Evolutionary conservation across 2,113 vertebrate genomes (phyloP), one percentile per base, ranked within the genome.

Genomic region (Heterotilapia buettikoferi): DNA sequence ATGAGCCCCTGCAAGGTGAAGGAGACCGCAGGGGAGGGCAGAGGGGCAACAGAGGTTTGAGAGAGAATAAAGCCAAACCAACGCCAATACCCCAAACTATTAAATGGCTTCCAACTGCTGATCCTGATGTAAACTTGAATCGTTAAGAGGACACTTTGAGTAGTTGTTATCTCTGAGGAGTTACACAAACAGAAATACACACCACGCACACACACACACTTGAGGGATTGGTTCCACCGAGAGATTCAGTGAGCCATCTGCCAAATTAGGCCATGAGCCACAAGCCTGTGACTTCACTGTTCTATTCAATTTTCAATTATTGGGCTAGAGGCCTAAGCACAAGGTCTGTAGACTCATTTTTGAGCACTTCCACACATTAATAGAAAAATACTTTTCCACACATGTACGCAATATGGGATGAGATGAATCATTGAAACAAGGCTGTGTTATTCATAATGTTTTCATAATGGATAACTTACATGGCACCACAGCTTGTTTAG

Each of bases 251-350:
- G 90, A 95, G 95, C 96, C 95, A 96, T 97, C 96, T 96, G 96
- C 95, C 95, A 96, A 95, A 96, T 94, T 95, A 96, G 96, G 95
- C 96, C 95, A 91, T 84, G 89, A 92, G 95, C 96, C 95, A 93
- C 73, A 80, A 92, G 92, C 94, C 92, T 90, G 90, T 89, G 93
- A 93, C 94, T 94, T 93, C 86, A 92, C 91, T 92, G 79, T 93
- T 95, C 93, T 94, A 94, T 95, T 96, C 91, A 96, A 84, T 95
- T 95, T 96, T 92, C 93, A 94, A 92, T 94, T 94, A 94, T 89
- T 87, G 91, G 87, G 85, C 92, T 91, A 56, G 80, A 91, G 89
- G 91, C 89, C 91, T 80, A 90, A 88, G 90, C 81, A 86, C 85
- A 86, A 88, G 81, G 90, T 92, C 88, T 83, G 76, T 36, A 79